phyloP scores from a whole-genome alignment of 2,113 vertebrate species.

The Guaruba guarouba region DNA sequence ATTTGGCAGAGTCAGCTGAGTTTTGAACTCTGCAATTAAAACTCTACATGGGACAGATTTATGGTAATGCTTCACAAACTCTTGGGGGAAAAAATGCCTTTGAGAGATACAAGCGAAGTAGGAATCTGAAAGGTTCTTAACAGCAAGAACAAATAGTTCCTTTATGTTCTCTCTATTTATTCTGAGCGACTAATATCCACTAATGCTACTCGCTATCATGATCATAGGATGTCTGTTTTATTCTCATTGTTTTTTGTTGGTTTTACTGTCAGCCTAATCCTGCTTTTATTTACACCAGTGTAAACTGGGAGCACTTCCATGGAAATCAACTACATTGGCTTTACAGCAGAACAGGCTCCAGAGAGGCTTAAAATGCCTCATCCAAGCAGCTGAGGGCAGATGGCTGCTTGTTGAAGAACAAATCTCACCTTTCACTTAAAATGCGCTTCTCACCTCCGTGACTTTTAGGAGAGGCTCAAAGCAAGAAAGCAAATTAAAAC shows the following conservation, averaged over 20 bases:
- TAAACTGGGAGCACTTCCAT: neutral
- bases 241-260: neutral
- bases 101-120: neutral
- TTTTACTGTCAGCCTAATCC: neutral
- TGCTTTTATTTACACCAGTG: neutral
- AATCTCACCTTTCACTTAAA: neutral
- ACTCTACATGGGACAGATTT: slow-evolving; percentile 17
- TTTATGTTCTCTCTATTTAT: neutral
- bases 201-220: neutral
- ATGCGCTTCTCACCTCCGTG: neutral
- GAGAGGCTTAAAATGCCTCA: neutral
- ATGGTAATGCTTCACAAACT: slow-evolving; percentile 7
- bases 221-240: neutral
- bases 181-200: neutral
- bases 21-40: slow-evolving; percentile 21
- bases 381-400: neutral
- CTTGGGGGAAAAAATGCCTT: neutral
- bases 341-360: neutral
- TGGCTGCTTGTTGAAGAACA: neutral
- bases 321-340: neutral
- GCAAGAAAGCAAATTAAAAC: neutral
- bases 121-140: neutral
- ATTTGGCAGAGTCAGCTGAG: slow-evolving; percentile 44
- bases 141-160: neutral
- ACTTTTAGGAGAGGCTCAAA: neutral